Percentiles rank a stretch among this genome's conserved stretches.
phyloP scores from a whole-genome alignment of 92 coral and sea anemone genomes.

The Epizoanthus rinbou region DNA sequence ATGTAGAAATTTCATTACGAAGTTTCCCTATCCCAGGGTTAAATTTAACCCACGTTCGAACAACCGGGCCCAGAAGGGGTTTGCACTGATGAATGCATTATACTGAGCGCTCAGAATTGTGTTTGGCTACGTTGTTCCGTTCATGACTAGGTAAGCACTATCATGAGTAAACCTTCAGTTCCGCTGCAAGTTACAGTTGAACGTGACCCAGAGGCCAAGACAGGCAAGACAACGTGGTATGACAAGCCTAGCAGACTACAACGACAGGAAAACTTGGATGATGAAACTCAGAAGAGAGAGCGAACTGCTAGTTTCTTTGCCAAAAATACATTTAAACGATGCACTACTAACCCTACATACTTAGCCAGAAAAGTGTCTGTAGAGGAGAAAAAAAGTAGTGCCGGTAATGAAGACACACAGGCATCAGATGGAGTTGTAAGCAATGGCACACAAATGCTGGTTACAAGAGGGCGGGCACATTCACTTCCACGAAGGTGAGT shows the following conservation, averaged over 20 bases:
- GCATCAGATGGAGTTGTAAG: neutral
- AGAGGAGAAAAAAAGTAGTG: conserved; percentile 5
- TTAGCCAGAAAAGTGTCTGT: neutral
- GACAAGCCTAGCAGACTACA: conserved; percentile 25
- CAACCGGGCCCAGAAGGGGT: no score
- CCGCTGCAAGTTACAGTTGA: conserved; percentile 77
- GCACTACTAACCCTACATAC: conserved; percentile 28
- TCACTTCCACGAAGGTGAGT: conserved; percentile 77
- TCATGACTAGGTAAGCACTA: conserved; percentile 21
- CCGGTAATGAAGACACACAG: neutral
- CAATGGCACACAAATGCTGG: conserved; percentile 35
- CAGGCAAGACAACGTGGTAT: conserved; percentile 37
- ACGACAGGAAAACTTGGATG: conserved; percentile 21
- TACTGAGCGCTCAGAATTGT: neutral
- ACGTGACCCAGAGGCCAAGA: conserved; percentile 46
- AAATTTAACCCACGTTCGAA: no score
- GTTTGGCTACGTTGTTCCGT: neutral
- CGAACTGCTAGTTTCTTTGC: conserved; percentile 15
- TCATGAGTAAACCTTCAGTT: conserved; percentile 61
- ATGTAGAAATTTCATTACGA: no score
- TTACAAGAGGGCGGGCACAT: conserved; percentile 61
- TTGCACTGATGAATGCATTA: no score
- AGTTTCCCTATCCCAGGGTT: no score
- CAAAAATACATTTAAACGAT: conserved; percentile 30
- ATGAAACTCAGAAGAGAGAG: conserved; percentile 25